Conservation (phyloP, 2,797 vertebrate genomes). For the Pyrrhura leucotis region DNA sequence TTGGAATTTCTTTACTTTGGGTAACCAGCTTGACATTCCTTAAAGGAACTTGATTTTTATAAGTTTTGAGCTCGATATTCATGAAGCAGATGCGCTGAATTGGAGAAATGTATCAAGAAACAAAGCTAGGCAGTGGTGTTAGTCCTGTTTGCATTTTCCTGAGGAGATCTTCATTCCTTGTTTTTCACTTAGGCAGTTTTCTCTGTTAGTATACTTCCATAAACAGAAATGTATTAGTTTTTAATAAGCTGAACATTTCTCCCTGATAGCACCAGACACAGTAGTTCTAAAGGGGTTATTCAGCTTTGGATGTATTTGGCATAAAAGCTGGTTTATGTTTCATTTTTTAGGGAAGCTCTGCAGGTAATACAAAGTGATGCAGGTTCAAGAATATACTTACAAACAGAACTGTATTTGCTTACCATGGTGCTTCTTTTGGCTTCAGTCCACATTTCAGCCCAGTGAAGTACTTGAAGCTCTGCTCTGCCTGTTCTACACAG, state of each 20-base stretch:
- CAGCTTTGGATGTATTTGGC: not conserved
- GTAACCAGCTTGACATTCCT: not conserved
- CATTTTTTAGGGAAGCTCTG: not conserved
- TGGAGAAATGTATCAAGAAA: not conserved
- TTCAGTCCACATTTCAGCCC: not conserved
- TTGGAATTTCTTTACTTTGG: not conserved
- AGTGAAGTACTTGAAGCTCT: not conserved
- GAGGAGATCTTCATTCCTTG: not conserved
- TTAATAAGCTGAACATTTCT: not conserved
- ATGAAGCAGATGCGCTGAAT: not conserved
- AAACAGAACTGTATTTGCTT: not conserved
- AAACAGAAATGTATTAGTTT: not conserved
- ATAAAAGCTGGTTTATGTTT: not conserved
- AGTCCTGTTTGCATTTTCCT: not conserved
- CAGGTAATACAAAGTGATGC: not conserved
- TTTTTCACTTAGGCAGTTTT: not conserved
- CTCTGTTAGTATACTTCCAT: not conserved
- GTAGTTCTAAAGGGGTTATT: not conserved
- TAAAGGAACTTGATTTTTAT: not conserved
- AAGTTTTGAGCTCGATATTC: rapidly evolving
- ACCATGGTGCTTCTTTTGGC: not conserved
- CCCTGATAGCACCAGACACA: not conserved
- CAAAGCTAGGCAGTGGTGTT: not conserved
- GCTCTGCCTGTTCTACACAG: not conserved
- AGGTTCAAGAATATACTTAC: not conserved